phyloP scores from a whole-genome alignment of 2,888 invertebrate genomes.

The Colletes collaris region DNA sequence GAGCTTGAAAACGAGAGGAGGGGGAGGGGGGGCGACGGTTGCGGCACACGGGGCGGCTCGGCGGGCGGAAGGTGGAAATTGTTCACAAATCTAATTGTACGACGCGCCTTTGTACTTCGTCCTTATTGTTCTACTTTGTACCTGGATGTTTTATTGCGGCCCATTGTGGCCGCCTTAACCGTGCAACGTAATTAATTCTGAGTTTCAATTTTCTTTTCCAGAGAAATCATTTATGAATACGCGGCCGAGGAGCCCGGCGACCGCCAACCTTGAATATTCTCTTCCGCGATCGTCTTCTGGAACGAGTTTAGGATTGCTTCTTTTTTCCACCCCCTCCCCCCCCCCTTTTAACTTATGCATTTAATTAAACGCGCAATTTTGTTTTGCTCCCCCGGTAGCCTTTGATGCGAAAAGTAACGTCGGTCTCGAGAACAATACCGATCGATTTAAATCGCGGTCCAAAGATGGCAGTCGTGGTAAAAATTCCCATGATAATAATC shows the following conservation, averaged over 20 bases:
- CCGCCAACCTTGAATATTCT: conserved; percentile 4
- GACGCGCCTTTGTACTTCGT: conserved; percentile 63
- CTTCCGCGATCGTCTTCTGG: conserved; percentile 5
- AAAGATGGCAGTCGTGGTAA: too few relatives aligned
- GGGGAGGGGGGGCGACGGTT: conserved; percentile 12
- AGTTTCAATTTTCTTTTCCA: conserved; percentile 62
- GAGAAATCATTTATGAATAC: conserved; percentile 60
- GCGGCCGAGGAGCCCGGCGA: conserved; percentile 12
- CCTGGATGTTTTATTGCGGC: conserved; percentile 62
- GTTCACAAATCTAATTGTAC: conserved; percentile 66
- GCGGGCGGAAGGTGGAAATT: conserved; percentile 60
- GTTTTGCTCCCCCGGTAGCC: too few relatives aligned
- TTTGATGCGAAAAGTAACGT: too few relatives aligned
- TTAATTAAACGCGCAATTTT: too few relatives aligned
- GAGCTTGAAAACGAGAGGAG: conserved; percentile 7
- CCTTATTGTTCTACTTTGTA: conserved; percentile 67
- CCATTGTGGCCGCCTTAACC: conserved; percentile 60
- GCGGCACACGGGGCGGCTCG: conserved; percentile 14
- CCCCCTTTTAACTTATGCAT: too few relatives aligned
- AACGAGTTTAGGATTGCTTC: neutral
- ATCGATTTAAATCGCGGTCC: too few relatives aligned
- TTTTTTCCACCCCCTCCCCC: too few relatives aligned
- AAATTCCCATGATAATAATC: too few relatives aligned
- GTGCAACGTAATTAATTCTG: conserved; percentile 63
- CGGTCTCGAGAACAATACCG: too few relatives aligned